A percentile compares a stretch with the other conserved stretches of the same genome.
Conservation (phyloP, 2,113 vertebrate genomes). For the Balaeniceps rex region DNA sequence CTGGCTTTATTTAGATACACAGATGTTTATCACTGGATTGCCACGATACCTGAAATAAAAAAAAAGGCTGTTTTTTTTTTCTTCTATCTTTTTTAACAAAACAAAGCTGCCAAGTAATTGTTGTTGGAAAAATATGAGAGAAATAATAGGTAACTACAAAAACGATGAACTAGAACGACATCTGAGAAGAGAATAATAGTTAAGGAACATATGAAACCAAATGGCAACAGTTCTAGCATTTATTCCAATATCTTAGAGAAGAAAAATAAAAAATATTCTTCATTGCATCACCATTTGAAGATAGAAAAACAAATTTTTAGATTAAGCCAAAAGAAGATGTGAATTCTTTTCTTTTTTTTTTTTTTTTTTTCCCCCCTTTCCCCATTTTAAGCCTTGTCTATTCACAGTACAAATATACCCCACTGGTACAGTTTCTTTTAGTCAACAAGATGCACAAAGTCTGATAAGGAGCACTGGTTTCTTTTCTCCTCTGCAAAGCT, state of each 20-base stretch:
- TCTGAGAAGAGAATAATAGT: not conserved
- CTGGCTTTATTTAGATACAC: not conserved
- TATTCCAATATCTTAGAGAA: constrained; percentile 39
- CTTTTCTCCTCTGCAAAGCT: not conserved
- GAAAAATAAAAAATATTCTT: not conserved
- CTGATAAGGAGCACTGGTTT: not conserved
- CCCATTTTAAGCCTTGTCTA: not conserved
- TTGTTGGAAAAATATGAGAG: not conserved
- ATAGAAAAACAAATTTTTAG: not conserved
- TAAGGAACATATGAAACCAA: constrained; percentile 25
- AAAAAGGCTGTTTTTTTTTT: not conserved
- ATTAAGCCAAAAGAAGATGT: not conserved
- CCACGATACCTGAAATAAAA: not conserved
- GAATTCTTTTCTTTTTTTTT: not conserved
- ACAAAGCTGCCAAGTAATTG: constrained; percentile 5
- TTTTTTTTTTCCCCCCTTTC: not conserved
- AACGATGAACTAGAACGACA: not conserved
- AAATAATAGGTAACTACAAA: not conserved
- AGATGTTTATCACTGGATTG: not conserved
- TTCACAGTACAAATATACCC: constrained; percentile 8
- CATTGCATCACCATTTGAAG: not conserved
- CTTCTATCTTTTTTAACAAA: not conserved
- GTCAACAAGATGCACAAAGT: not conserved
- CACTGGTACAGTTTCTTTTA: not conserved
- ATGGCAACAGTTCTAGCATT: constrained; percentile 25